Base-by-base conservation (phyloP, 1,140 invertebrate species). In the Bombus cullumanus region DNA sequence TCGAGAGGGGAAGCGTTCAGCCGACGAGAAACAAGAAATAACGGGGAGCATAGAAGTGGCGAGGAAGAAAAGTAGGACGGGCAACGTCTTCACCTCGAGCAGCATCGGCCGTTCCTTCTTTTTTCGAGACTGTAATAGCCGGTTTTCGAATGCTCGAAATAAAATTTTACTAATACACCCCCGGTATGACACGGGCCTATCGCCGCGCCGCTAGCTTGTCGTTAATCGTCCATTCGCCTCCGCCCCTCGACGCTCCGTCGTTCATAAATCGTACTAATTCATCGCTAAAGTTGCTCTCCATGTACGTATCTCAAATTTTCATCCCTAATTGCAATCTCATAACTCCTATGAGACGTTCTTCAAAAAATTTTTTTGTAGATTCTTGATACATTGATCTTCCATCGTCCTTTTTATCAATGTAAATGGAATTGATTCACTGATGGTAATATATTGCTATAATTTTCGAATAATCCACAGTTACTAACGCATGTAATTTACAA, bases 41-140 rank as follows among this genome's bases (percentile, higher is more conserved):
- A 66, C 59, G 6, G 15, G 53, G 12, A 15, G 68, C 34, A 66
- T 41, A 83, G 72, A 71, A 47, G 75, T n/a, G 66, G 78, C 81
- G 37, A 72, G 39, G 69, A 39, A 77, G 84, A 80, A 89, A 90
- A 90, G 82, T 89, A 83, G 89, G 88, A 85, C 89, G 74, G 88
- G 89, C 75, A 77, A 88, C 80, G 86, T 86, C 89, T 88, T 84
- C 79, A 80, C 43, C 72, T 77, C 47, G 34, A 79, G 64, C 31
- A 47, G 25, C 37, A 34, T 64, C 69, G n/a, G 28, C 31, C 43
- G 13, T 80, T 41, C 62, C 31, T 69, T 37, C 66, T 31, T 10
- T 13, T 41, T 37, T 28, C 37, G 34, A 89, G 86, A 68, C 73
- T 43, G 62, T 87, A 83, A 79, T 88, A 53, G 73, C 80, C 77